Base-by-base conservation (phyloP, 2,888 invertebrate species). In the Blomia tropicalis region DNA sequence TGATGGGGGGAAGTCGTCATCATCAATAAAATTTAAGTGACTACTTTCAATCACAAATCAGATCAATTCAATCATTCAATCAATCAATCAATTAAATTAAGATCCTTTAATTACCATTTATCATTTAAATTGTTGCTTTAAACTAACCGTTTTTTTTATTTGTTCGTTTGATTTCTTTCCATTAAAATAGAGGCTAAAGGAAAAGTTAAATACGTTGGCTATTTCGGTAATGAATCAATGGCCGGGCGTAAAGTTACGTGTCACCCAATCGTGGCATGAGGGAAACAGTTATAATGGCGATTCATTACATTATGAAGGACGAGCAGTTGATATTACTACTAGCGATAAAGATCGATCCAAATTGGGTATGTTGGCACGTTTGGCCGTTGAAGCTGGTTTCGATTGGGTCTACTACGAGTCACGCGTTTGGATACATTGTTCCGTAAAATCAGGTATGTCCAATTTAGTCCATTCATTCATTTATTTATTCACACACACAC, bases 381-480 rank as follows among this genome's bases (percentile, higher is more conserved):
- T 95, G 63, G 95, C 95, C 0, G 89, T 91, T 65, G 91, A 93
- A 75, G 92, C 93, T 29, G 93, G 93, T 71, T 95, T 95, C 80
- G 93, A 95, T 79, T 95, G 92, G 92, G 95, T 95, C 66, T 91
- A 87, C 78, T 95, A 92, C 74, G 91, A 92, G 76, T 87, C 88
- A 73, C 80, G 90, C 69, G 84, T 87, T 19, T 89, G 93, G 75
- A 91, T 95, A 71, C 93, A 95, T 77, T 92, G 91, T 77, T 92
- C 92, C 65, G 93, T 93, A 67, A 92, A 91, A 78, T 90, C 93
- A 80, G 93, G 95, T 95, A 79, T 69, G 66, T 62, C 25, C 29
- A 27, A 17, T 19, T 31, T 30, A 11, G 36, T 36, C 17, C 36
- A 36, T 36, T n/a, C n/a, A n/a, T n/a, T n/a, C n/a, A n/a, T n/a